Base-by-base conservation (phyloP, 2,888 invertebrate species). In the Andrena bucephala region DNA sequence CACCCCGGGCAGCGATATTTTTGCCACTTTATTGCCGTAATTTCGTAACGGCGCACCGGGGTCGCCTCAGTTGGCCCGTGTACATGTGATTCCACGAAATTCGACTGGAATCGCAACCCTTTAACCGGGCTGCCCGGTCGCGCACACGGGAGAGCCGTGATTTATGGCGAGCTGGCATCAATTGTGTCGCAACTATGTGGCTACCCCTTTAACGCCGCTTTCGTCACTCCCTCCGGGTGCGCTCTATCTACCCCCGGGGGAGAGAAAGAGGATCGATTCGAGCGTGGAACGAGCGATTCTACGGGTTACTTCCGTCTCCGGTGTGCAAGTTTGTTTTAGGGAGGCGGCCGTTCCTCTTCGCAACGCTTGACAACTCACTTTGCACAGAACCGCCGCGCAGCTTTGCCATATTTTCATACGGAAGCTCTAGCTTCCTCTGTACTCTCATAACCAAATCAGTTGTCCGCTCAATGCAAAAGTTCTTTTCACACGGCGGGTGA, bases 61-160 rank as follows among this genome's bases (percentile, higher is more conserved):
- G 59, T 54, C 8, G 62, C 16, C 74, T 20, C 16, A 29, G 54
- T 63, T 24, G 72, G 71, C 52, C 76, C 70, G 57, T 16, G 42
- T 57, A 57, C 57, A 65, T 72, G 66, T 50, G 80, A 86, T 83
- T 83, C 72, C 76, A 71, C 76, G 83, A 83, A 83, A 85, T 85
- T 85, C 85, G 83, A 85, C 85, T 85, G 78, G 83, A 83, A 82
- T 81, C 75, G 85, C 83, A 83, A 74, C 85, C 85, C 81, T 85
- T 81, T 60, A 65, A 83, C 83, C 75, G 75, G 57, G 57, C 80
- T 76, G 79, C 66, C 81, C 63, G 54, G n/a, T 42, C 42, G 48
- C 52, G 1, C 33, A 52, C 29, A 27, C 7, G 27, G 6, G 29
- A 57, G 54, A 52, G 76, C 29, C 63, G 31, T 85, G 86, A 86